Base-by-base conservation (phyloP, 2,113 vertebrate species). In the Peucedramus taeniatus region DNA sequence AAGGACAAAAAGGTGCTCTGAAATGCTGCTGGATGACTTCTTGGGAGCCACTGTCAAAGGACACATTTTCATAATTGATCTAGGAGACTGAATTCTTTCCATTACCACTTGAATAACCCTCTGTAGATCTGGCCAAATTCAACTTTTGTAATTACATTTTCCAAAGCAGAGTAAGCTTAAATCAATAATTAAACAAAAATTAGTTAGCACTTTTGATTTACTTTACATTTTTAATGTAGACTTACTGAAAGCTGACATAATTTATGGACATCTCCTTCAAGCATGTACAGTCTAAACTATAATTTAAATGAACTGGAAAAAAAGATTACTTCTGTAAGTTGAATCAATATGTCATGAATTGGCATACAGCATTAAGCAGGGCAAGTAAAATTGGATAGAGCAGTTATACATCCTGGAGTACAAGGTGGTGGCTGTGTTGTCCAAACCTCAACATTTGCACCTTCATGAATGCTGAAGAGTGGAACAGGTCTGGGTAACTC, bases 161-260 rank as follows among this genome's bases (percentile, higher is more conserved):
- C 75, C 59, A 77, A 90, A 91, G 16, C 14, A 80, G 70, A 50
- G 68, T 74, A 90, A 49, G 24, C 26, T 93, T 82, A 91, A 96
- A 96, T 95, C 95, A 93, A 96, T 94, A 93, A 92, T 90, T 93
- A 83, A 86, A 86, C 63, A 83, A 91, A 83, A 94, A 88, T 90
- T 66, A 88, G 54, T 83, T 94, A 88, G 39, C 33, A 77, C 60
- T 94, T 93, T 74, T 96, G 74, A 96, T 92, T 94, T 92, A 88
- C 51, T 83, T 83, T 68, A 47, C 40, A 78, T 90, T 93, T 96
- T 93, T 26, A 90, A 77, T 47, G 45, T 64, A 95, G 90, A 88
- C 71, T 92, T 96, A 96, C 60, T 86, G 93, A 93, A 95, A 90
- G 51, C 47, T 90, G 79, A 88, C 75, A 83, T 89, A 93, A 95